A percentile compares a stretch with the other conserved stretches of the same genome.
Evolutionary conservation across 2,113 vertebrate species (phyloP).

Genomic region (Nipponia nippon): DNA sequence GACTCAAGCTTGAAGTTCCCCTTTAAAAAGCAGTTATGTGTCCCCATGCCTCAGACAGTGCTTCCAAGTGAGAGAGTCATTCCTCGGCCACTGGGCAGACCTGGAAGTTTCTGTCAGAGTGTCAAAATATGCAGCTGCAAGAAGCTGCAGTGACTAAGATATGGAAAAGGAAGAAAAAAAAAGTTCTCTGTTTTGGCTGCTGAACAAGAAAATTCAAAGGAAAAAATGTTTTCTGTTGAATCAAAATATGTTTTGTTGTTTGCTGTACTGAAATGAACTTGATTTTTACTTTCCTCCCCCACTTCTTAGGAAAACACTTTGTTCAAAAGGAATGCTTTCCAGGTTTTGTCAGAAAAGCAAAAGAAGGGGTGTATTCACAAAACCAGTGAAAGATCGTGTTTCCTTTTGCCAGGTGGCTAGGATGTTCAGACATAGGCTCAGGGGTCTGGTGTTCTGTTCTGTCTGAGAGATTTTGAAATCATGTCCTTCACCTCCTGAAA

Average conservation of each 20-base stretch:
- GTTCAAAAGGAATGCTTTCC: background rate
- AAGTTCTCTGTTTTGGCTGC: background rate
- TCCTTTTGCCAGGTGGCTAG: background rate
- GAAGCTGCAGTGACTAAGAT: background rate
- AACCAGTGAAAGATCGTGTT: background rate
- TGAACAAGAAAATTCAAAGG: background rate
- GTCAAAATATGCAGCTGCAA: constrained; percentile 38
- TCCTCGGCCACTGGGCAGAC: background rate
- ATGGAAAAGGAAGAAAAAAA: background rate
- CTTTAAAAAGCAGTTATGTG: background rate
- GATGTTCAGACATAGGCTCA: background rate
- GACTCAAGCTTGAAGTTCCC: background rate
- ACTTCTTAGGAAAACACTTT: background rate
- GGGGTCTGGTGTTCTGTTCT: background rate
- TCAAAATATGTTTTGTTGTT: background rate
- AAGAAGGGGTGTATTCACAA: background rate
- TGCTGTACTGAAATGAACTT: background rate
- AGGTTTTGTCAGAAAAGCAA: background rate
- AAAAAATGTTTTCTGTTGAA: background rate
- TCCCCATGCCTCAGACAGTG: background rate
- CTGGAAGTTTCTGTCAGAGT: background rate
- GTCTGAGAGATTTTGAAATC: background rate
- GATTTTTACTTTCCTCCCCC: background rate
- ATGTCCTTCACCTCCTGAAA: background rate
- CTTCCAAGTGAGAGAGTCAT: background rate